Evolutionary conservation across 2,888 invertebrate genomes (phyloP), one percentile per base, ranked within the genome.

Genomic region (Philereme vetulata): DNA sequence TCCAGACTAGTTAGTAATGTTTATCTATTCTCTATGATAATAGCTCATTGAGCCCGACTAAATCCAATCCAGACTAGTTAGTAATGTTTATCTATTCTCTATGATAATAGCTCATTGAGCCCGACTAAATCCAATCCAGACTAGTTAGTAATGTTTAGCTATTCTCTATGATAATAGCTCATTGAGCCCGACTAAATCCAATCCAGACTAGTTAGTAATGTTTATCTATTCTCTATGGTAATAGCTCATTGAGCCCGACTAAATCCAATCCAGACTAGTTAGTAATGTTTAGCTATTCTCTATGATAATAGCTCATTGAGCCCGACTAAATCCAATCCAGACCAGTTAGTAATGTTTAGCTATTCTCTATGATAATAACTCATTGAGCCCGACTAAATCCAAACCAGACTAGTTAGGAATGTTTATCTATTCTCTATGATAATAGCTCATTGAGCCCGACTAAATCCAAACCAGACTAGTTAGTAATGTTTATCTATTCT

Each of bases 111-210:
- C 38, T 38, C 38, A 38, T 45, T 21, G n/a, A 45, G 21, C 45
- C 32, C 45, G 21, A 32, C 32, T 45, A 45, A 45, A n/a, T n/a
- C n/a, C n/a, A n/a, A n/a, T n/a, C 42, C 10, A 10, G 4, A 45
- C 45, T 5, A 45, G 45, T 10, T 42, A 45, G 21, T 45, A 45
- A 32, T 45, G 21, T 8, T 32, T 21, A 45, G 45, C 45, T 38
- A 38, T 6, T 21, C 21, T 21, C 21, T 21, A 2, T 21, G 21
- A 21, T 21, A 21, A 21, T 38, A 38, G 38, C 38, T 38, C 38
- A 38, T 45, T 21, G n/a, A 45, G 21, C 45, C 32, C 45, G 21
- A 32, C 32, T 45, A 45, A 45, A n/a, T n/a, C n/a, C n/a, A n/a
- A n/a, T n/a, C 42, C 10, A 10, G 4, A 45, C 45, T 5, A 45